These are phyloP conservation scores for Melanotaenia nigrans DNA, from an alignment of 2,797 vertebrate genomes.

Conservation along the genomic window DNA sequence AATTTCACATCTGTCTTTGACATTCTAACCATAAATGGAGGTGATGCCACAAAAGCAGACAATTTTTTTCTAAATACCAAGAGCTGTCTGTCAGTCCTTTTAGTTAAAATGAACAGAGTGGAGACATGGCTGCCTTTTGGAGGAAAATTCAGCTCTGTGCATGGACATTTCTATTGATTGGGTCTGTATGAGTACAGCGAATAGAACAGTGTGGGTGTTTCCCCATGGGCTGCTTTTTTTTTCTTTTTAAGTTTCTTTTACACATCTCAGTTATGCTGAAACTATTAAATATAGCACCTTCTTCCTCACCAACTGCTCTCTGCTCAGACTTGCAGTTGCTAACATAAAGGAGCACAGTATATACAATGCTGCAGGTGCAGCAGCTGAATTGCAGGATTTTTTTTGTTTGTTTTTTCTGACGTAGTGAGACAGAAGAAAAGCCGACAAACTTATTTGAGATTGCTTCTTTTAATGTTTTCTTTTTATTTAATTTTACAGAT, in stretches of 20 bases:
- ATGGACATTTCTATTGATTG: slow-evolving; percentile 60
- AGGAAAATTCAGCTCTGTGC: slow-evolving; percentile 45
- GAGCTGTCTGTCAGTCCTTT: not conserved
- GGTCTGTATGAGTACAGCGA: slow-evolving; percentile 45
- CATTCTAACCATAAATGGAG: not conserved
- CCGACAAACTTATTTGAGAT: not conserved
- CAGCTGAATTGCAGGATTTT: not conserved
- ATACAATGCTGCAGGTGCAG: slow-evolving; percentile 6
- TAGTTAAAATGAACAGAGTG: slow-evolving; percentile 32
- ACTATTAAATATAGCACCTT: not conserved
- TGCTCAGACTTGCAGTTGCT: not conserved
- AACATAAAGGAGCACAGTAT: not conserved
- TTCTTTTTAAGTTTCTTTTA: slow-evolving; percentile 4
- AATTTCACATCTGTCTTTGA: not conserved
- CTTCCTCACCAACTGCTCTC: not conserved
- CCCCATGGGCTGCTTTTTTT: slow-evolving; percentile 35
- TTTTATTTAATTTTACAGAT: not conserved
- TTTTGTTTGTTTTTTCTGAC: too few species aligned
- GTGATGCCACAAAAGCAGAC: not conserved
- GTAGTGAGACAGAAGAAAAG: not conserved
- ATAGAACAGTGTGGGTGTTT: slow-evolving; percentile 62
- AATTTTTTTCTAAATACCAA: not conserved
- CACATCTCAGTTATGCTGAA: not conserved
- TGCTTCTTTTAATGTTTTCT: not conserved
- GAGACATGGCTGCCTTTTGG: slow-evolving; percentile 34